Evolutionary conservation across 2,888 invertebrate species (phyloP).

Genomic region (Unio pictorum): DNA sequence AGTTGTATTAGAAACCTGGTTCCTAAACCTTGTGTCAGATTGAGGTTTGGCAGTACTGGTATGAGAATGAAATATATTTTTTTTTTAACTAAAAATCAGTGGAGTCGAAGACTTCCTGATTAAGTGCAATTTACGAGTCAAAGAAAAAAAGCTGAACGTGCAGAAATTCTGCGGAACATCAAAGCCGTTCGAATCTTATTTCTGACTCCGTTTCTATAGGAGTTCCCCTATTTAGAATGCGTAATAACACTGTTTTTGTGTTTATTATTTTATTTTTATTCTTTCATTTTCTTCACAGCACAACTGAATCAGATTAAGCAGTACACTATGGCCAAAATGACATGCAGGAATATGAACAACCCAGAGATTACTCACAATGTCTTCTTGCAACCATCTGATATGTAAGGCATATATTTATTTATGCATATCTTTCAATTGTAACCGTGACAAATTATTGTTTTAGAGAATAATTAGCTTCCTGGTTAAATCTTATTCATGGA

Average conservation of each 20-base stretch:
- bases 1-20: too few relatives aligned
- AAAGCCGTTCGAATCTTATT: neutral
- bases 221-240: neutral
- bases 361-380: conserved; percentile 5
- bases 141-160: too few relatives aligned
- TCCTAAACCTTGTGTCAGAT: too few relatives aligned
- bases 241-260: neutral
- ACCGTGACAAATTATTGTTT: too few relatives aligned
- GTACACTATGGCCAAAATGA: conserved; percentile 15
- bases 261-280: neutral
- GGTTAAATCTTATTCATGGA: too few relatives aligned
- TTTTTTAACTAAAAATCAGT: too few relatives aligned
- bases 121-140: too few relatives aligned
- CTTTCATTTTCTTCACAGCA: conserved; percentile 14
- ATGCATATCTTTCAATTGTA: too few relatives aligned
- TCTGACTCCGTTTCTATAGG: neutral
- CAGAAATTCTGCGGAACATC: neutral
- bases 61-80: too few relatives aligned
- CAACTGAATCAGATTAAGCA: conserved; percentile 25
- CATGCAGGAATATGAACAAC: conserved; percentile 24
- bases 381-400: neutral
- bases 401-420: neutral
- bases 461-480: too few relatives aligned
- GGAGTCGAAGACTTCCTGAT: too few relatives aligned
- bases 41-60: too few relatives aligned